A percentile compares a stretch with the other conserved stretches of the same genome.
These are phyloP conservation scores for Phorcus lineatus DNA, from an alignment of 2,888 invertebrate genomes.

Conservation along the genomic window DNA sequence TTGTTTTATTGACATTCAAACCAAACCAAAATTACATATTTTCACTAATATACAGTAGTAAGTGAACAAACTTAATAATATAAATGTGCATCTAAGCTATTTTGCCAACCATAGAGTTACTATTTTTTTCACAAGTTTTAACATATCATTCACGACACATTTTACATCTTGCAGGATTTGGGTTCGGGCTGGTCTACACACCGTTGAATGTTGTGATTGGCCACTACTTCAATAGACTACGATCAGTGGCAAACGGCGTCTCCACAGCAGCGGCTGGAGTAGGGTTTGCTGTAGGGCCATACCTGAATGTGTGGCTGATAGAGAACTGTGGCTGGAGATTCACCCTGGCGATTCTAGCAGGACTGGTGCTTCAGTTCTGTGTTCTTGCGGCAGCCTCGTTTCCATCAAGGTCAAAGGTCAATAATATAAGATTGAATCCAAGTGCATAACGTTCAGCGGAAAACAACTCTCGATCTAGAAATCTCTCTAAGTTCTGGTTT, in stretches of 20 bases:
- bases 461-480: too few species aligned
- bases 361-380: neutral
- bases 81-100: too few species aligned
- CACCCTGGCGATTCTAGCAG: neutral
- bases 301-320: slow-evolving; percentile 33
- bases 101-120: too few species aligned
- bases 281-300: slow-evolving; percentile 27
- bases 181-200: slow-evolving; percentile 39
- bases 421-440: neutral
- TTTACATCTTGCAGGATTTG: slow-evolving; percentile 33
- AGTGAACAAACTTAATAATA: too few species aligned
- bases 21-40: too few species aligned
- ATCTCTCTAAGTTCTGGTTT: neutral
- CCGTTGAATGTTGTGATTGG: slow-evolving; percentile 35
- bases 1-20: too few species aligned
- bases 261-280: slow-evolving; percentile 32
- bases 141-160: too few species aligned
- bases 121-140: too few species aligned
- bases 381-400: neutral
- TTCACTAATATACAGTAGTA: too few species aligned
- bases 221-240: slow-evolving; percentile 35
- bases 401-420: neutral
- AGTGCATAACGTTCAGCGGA: neutral
- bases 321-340: slow-evolving; percentile 11
- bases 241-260: slow-evolving; percentile 37